Conservation (phyloP, 2,888 invertebrate genomes). For the Polyommatus iphigenia region DNA sequence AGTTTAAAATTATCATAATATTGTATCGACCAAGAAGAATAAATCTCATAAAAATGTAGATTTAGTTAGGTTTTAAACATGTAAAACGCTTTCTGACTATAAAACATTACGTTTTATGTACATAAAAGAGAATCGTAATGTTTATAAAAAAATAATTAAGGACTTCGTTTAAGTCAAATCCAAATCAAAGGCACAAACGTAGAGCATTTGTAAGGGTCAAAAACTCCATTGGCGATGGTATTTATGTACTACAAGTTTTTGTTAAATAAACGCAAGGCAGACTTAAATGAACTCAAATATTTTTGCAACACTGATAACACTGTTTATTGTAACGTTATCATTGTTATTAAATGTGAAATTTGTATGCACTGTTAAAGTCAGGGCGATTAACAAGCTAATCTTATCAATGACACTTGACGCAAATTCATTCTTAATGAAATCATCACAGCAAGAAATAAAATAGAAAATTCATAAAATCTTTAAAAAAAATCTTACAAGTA, state of each 20-base stretch:
- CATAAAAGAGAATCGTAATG: too few species aligned
- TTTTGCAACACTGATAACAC: neutral
- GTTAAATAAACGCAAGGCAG: neutral
- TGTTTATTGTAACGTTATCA: neutral
- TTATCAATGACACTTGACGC: slow-evolving; percentile 16
- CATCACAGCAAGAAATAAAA: neutral
- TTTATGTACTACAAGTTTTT: neutral
- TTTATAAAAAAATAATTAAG: too few species aligned
- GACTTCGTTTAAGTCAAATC: too few species aligned
- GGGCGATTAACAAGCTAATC: slow-evolving; percentile 6
- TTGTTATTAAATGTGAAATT: neutral
- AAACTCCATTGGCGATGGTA: neutral
- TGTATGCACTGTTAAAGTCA: neutral
- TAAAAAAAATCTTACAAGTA: neutral
- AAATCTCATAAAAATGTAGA: neutral
- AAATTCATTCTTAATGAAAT: slow-evolving; percentile 1
- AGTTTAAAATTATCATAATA: neutral
- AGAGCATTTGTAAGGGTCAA: neutral
- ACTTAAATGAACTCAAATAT: neutral
- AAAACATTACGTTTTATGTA: too few species aligned
- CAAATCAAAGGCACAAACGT: neutral
- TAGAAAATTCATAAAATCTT: neutral
- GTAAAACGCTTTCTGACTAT: neutral
- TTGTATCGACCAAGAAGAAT: neutral
- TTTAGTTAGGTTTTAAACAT: neutral